These are phyloP conservation scores for Heliconius hortense DNA, from an alignment of 2,888 invertebrate genomes.

Conservation along the genomic window DNA sequence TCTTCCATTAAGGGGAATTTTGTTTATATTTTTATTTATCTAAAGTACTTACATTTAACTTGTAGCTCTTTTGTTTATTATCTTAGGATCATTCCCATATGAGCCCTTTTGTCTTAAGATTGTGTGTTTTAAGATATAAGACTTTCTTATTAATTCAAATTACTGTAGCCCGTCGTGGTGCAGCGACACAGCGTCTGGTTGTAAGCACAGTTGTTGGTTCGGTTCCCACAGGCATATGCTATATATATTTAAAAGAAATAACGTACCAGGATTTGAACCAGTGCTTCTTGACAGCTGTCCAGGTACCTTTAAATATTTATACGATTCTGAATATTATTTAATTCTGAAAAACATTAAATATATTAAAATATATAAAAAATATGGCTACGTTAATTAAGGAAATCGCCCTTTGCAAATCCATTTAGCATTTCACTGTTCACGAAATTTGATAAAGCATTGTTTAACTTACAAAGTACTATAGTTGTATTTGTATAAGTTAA, in stretches of 20 bases:
- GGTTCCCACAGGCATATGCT: no score
- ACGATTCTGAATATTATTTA: background rate
- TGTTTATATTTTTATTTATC: constrained; percentile 6
- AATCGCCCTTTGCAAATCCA: background rate
- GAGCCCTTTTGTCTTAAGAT: background rate
- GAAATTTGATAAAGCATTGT: constrained; percentile 23
- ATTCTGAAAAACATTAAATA: background rate
- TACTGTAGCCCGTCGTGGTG: background rate
- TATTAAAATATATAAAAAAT: background rate
- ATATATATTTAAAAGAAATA: no score
- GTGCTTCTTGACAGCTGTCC: no score
- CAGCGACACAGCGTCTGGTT: no score
- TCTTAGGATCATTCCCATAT: background rate
- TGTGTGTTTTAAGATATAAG: background rate
- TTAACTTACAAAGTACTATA: constrained; percentile 21
- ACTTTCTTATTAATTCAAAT: background rate
- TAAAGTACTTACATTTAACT: background rate
- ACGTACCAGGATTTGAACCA: no score
- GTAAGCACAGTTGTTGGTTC: no score
- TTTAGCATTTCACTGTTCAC: constrained; percentile 3
- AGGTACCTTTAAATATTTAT: no score
- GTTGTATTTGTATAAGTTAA: constrained; percentile 20
- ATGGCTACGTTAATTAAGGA: background rate
- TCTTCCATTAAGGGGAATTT: constrained; percentile 6
- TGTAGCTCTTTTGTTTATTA: background rate